Evolutionary conservation across 2,797 vertebrate species (phyloP).

Genomic region (Sebastes itinus): DNA sequence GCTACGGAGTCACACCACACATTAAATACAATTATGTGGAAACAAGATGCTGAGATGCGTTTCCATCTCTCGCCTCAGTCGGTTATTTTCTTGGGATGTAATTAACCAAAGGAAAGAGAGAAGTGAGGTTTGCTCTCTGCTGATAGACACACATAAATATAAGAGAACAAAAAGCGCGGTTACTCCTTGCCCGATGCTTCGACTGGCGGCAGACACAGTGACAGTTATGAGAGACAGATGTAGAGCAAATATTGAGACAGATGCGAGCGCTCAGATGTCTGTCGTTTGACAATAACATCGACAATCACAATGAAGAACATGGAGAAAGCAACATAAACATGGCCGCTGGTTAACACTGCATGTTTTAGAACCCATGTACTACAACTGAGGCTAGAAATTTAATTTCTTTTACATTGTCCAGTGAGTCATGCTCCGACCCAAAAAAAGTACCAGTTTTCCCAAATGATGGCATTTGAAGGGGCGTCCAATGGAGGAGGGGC

Average conservation of each 20-base stretch:
- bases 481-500: slow-evolving; percentile 36
- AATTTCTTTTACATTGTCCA: slow-evolving; percentile 62
- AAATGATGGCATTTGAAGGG: slow-evolving; percentile 31
- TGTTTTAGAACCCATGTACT: slow-evolving; percentile 34
- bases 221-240: slow-evolving; percentile 49
- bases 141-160: slow-evolving; percentile 48
- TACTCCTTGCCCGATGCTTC: slow-evolving; percentile 79
- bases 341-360: slow-evolving; percentile 21
- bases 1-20: slow-evolving; percentile 51
- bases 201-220: slow-evolving; percentile 80
- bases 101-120: slow-evolving; percentile 40
- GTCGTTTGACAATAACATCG: not conserved
- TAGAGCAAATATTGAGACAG: slow-evolving; percentile 15
- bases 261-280: slow-evolving; percentile 7
- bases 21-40: slow-evolving; percentile 52
- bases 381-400: slow-evolving; percentile 31
- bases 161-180: slow-evolving; percentile 60
- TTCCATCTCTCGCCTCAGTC: slow-evolving; percentile 34
- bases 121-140: slow-evolving; percentile 49
- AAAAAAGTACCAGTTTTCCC: slow-evolving; percentile 51
- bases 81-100: slow-evolving; percentile 43
- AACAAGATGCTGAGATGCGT: slow-evolving; percentile 26
- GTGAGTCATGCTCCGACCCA: slow-evolving; percentile 39
- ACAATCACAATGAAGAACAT: slow-evolving; percentile 20
- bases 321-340: slow-evolving; percentile 44